A percentile compares a stretch with the other conserved stretches of the same genome.
These are phyloP conservation scores for Hydraecia micacea DNA, from an alignment of 2,888 invertebrate genomes.

Conservation along the genomic window DNA sequence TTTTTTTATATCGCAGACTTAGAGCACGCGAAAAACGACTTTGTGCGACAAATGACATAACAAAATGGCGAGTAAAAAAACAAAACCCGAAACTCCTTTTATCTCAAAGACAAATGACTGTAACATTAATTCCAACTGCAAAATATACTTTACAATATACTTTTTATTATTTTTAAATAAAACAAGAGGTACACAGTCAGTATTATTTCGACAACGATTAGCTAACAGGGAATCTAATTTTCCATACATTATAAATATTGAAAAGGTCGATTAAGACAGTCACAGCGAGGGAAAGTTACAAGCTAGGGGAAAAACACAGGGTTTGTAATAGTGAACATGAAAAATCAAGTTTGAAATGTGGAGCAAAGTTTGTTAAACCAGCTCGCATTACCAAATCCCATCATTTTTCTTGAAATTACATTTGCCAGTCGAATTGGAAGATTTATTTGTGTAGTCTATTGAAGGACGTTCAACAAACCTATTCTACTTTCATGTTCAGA, in stretches of 20 bases:
- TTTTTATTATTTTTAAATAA: slow-evolving; percentile 76
- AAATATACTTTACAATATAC: slow-evolving; percentile 71
- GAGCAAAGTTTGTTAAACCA: slow-evolving; percentile 24
- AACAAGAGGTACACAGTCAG: slow-evolving; percentile 79
- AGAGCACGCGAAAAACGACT: slow-evolving; percentile 39
- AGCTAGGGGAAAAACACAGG: slow-evolving; percentile 53
- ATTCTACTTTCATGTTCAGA: slow-evolving; percentile 66
- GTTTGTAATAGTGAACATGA: slow-evolving; percentile 58
- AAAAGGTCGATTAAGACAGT: slow-evolving; percentile 64
- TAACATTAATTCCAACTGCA: slow-evolving; percentile 79
- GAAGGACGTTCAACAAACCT: slow-evolving; percentile 47
- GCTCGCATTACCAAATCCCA: slow-evolving; percentile 35
- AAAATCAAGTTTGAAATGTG: slow-evolving; percentile 38
- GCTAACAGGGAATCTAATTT: slow-evolving; percentile 81
- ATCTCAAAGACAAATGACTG: slow-evolving; percentile 79
- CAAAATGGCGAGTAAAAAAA: slow-evolving; percentile 65
- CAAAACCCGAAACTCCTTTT: slow-evolving; percentile 71
- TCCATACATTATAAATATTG: slow-evolving; percentile 71
- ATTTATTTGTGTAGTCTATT: slow-evolving; percentile 40
- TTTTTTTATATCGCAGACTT: slow-evolving; percentile 51
- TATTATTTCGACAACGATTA: slow-evolving; percentile 80
- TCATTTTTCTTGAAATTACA: slow-evolving; percentile 56
- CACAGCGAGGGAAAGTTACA: slow-evolving; percentile 62
- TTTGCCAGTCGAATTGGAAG: slow-evolving; percentile 55
- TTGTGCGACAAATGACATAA: slow-evolving; percentile 53